A percentile compares a stretch with the other conserved stretches of the same genome.
phyloP scores from a whole-genome alignment of 2,797 vertebrate genomes.

The Squalus acanthias region DNA sequence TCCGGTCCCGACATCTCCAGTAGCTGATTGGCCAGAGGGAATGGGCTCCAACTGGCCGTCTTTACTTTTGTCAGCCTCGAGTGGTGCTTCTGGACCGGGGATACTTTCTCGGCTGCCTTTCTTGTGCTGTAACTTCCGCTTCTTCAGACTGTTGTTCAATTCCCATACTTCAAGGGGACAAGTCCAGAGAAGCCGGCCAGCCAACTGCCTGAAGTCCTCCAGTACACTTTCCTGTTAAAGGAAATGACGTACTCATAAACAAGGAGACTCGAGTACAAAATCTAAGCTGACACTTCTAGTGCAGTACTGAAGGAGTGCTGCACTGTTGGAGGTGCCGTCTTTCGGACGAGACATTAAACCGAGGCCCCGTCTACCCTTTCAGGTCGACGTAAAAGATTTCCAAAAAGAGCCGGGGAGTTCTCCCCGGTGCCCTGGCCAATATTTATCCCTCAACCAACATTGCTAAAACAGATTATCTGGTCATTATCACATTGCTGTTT shows the following conservation, averaged over 20 bases:
- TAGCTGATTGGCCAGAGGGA: not conserved
- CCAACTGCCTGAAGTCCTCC: constrained; percentile 75
- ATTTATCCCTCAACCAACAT: too few relatives aligned
- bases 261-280: not conserved
- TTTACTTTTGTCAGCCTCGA: constrained; percentile 28
- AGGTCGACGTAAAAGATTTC: too few relatives aligned
- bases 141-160: constrained; percentile 79
- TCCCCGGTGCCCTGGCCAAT: too few relatives aligned
- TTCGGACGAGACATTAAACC: not conserved
- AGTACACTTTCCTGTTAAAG: constrained; percentile 79
- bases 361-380: not conserved
- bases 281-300: not conserved
- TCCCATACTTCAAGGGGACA: constrained; percentile 81
- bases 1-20: too few relatives aligned
- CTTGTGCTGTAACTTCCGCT: constrained; percentile 68
- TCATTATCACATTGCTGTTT: too few relatives aligned
- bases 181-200: constrained; percentile 74
- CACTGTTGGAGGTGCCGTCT: not conserved
- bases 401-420: not conserved
- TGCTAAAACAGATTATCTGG: too few relatives aligned
- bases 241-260: constrained; percentile 36
- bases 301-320: not conserved
- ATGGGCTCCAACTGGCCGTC: not conserved
- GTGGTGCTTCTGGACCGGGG: constrained; percentile 47
- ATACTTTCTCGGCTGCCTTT: constrained; percentile 50